Percentiles rank a stretch among this genome's conserved stretches.
Conservation (phyloP, 2,113 vertebrate species). For the Arothron firmamentum region DNA sequence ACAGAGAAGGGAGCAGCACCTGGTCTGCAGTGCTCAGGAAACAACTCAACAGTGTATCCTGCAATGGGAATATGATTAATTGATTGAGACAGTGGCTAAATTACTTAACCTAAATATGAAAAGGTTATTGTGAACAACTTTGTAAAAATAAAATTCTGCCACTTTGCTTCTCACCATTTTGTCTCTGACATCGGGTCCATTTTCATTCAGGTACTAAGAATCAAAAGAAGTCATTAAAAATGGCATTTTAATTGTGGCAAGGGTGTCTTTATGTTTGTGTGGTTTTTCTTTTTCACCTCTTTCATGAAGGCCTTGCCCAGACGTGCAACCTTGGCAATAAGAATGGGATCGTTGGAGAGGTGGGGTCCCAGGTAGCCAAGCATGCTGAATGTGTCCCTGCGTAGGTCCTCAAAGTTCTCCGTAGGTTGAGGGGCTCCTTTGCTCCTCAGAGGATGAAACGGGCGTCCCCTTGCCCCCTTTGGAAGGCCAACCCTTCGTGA, state of each 20-base stretch:
- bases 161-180: slow-evolving; percentile 52
- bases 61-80: slow-evolving; percentile 6
- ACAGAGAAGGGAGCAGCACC: slow-evolving; percentile 91
- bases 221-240: slow-evolving; percentile 12
- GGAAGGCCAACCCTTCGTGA: slow-evolving; percentile 86
- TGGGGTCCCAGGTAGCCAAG: slow-evolving; percentile 95
- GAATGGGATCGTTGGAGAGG: slow-evolving; percentile 92
- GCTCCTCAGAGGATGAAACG: slow-evolving; percentile 77
- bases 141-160: not conserved
- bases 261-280: not conserved
- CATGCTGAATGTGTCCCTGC: slow-evolving; percentile 92
- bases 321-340: slow-evolving; percentile 93
- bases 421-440: slow-evolving; percentile 84
- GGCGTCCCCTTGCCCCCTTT: slow-evolving; percentile 89
- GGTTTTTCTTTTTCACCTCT: slow-evolving; percentile 80
- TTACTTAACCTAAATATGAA: not conserved
- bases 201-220: slow-evolving; percentile 69
- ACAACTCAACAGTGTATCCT: slow-evolving; percentile 83
- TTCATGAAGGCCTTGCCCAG: slow-evolving; percentile 98
- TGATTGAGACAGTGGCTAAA: not conserved
- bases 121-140: not conserved
- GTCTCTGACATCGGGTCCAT: slow-evolving; percentile 54
- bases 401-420: slow-evolving; percentile 88
- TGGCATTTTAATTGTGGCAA: not conserved
- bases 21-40: slow-evolving; percentile 73